These are phyloP conservation scores for Trisateles emortualis DNA, from an alignment of 2,888 invertebrate species.

Conservation along the genomic window DNA sequence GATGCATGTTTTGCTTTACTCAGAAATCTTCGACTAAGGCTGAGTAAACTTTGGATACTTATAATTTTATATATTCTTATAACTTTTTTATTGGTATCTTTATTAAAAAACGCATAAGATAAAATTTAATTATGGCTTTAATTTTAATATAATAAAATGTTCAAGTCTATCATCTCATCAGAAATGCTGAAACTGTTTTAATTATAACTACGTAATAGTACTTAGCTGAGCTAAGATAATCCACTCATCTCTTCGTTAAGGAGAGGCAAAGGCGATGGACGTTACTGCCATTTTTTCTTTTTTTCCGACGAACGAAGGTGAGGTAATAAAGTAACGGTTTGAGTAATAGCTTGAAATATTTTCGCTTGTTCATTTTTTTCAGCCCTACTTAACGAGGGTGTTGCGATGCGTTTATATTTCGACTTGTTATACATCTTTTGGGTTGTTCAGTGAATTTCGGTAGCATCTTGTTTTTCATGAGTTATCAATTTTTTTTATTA, in stretches of 20 bases:
- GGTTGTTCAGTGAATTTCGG: background rate
- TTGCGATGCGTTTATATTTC: background rate
- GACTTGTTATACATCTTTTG: background rate
- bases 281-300: constrained; percentile 4
- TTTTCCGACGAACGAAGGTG: constrained; percentile 1
- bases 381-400: background rate
- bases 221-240: constrained; percentile 46
- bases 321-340: constrained; percentile 17
- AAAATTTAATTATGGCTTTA: no score
- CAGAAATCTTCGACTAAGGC: no score
- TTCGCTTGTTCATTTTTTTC: background rate
- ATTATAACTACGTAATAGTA: constrained; percentile 21
- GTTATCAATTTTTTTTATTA: background rate
- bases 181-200: constrained; percentile 29
- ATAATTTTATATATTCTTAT: no score
- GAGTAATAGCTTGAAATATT: constrained; percentile 2
- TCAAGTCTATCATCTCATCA: background rate
- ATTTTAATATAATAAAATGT: no score
- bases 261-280: constrained; percentile 8
- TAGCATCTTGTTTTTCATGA: background rate
- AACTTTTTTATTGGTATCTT: no score
- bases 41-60: no score
- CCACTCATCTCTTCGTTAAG: constrained; percentile 39
- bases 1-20: no score
- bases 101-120: no score